phyloP scores from a whole-genome alignment of 2,113 vertebrate genomes.

The Elaphurus davidianus region DNA sequence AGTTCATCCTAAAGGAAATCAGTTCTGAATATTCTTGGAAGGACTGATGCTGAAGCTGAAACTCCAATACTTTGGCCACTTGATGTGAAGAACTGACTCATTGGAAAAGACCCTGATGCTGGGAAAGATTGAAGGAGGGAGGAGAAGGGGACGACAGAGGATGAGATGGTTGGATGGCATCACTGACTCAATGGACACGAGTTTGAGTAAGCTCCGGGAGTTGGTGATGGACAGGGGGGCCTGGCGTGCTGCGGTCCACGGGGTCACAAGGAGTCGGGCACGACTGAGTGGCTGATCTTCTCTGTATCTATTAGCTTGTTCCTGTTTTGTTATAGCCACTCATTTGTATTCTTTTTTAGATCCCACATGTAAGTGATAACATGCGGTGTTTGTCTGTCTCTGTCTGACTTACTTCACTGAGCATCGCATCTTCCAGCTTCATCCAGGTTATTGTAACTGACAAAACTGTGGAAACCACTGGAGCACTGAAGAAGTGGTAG shows the following conservation, averaged over 20 bases:
- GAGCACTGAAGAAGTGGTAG: not conserved
- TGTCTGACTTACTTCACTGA: not conserved
- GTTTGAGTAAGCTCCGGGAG: not conserved
- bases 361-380: not conserved
- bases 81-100: not conserved
- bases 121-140: not conserved
- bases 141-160: not conserved
- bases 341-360: not conserved
- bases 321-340: not conserved
- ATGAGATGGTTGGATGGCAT: not conserved
- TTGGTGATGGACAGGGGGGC: not conserved
- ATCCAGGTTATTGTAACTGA: not conserved
- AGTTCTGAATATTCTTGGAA: not conserved
- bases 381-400: fast-evolving
- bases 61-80: not conserved
- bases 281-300: fast-evolving
- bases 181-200: not conserved
- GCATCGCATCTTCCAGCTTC: not conserved
- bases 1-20: not conserved
- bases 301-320: not conserved
- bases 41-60: not conserved
- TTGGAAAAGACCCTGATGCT: not conserved
- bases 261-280: fast-evolving
- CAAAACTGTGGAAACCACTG: not conserved
- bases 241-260: fast-evolving